Conservation (phyloP, 2,113 vertebrate species). For the Carassius gibelio region DNA sequence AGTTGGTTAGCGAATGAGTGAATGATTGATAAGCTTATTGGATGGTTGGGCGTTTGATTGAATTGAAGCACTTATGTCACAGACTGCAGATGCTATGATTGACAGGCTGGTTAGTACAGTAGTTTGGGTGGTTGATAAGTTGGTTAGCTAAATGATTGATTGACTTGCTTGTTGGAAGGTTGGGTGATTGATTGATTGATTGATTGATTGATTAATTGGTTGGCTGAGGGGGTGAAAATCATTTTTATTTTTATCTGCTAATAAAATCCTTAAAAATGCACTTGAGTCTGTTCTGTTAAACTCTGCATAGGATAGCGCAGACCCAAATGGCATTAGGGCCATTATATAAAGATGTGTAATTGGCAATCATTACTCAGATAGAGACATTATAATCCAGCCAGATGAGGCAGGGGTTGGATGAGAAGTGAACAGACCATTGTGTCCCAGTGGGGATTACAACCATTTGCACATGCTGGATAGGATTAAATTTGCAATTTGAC, state of each 20-base stretch:
- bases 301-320: not conserved
- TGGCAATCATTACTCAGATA: conserved; percentile 53
- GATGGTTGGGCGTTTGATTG: not conserved
- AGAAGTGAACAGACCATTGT: conserved; percentile 51
- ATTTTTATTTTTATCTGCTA: not conserved
- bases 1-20: not conserved
- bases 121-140: not conserved
- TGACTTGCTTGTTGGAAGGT: not conserved
- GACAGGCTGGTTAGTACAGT: too few species aligned
- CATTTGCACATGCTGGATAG: conserved; percentile 64
- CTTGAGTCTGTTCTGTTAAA: not conserved
- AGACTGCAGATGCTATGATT: not conserved
- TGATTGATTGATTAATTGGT: not conserved
- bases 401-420: conserved; percentile 46
- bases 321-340: conserved; percentile 40
- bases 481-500: conserved; percentile 63
- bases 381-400: conserved; percentile 55
- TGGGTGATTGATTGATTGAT: not conserved
- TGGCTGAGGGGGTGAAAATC: not conserved
- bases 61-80: not conserved
- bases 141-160: not conserved
- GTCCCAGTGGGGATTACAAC: conserved; percentile 61
- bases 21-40: too few species aligned
- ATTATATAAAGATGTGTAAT: conserved; percentile 53
- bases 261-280: not conserved